Conservation (phyloP, 2,797 vertebrate species). For the Peromyscus attwateri region DNA sequence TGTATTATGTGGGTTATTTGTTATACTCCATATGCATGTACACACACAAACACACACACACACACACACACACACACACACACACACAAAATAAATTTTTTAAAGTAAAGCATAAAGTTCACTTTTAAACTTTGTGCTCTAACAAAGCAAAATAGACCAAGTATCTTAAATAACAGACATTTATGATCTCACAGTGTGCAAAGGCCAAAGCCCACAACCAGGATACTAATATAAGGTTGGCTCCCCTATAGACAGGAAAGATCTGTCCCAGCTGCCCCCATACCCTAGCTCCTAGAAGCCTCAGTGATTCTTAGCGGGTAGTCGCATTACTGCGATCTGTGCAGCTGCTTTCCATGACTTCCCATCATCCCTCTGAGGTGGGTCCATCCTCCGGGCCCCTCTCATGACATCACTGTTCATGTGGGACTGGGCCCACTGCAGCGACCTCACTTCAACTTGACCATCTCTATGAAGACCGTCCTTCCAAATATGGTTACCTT, state of each 20-base stretch:
- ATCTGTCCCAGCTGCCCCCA: too few species aligned
- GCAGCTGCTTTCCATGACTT: not conserved
- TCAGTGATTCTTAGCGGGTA: not conserved
- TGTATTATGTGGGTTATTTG: not conserved
- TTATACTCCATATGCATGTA: not conserved
- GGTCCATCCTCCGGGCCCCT: not conserved
- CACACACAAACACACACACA: not conserved
- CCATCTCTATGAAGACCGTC: not conserved
- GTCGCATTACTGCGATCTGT: rapidly evolving
- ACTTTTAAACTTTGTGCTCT: not conserved
- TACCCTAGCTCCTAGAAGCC: not conserved
- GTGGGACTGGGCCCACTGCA: not conserved
- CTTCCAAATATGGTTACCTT: not conserved
- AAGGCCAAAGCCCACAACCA: not conserved
- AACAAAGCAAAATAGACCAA: not conserved
- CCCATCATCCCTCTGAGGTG: not conserved
- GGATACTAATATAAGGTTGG: too few species aligned
- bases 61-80: not conserved
- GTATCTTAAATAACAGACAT: not conserved
- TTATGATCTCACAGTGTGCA: not conserved
- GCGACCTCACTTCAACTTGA: not conserved
- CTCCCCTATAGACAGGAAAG: not conserved
- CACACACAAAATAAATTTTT: not conserved
- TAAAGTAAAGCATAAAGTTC: not conserved
- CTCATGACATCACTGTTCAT: not conserved